Base-by-base conservation (phyloP, 2,797 vertebrate genomes). In the Melanotaenia maccullochi region DNA sequence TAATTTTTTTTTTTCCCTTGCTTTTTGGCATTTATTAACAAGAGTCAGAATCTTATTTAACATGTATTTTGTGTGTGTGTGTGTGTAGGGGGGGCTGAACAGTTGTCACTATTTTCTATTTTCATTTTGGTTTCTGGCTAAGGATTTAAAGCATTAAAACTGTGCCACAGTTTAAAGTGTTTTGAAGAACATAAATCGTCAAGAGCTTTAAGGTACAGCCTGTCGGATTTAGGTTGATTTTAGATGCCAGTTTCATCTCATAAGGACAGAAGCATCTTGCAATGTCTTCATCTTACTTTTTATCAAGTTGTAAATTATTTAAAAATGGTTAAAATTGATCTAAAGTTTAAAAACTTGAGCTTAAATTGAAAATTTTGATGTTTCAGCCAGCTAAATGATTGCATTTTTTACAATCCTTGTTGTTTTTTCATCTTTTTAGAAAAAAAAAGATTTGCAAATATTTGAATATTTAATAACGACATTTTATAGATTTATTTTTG, bases 1-100 rank as follows among this genome's bases (percentile, higher is more conserved):
- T 76, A 56, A 60, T 66, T 49, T 47, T 47, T 47, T 42, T 11
- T 11, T 62, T 72, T 79, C 60, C 28, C 76, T 12, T 66, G 69
- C 63, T 20, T 40, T 62, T 79, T 51, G 65, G 42, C 28, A 30
- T 5, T 11, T 20, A 2, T 32, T 55, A n/a, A n/a, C 28, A 30
- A 30, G 28, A 30, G 28, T 35, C 22, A n/a, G 40, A 1, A 18
- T 30, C 18, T 32, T 30, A 18, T 30, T 56, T 8, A 32, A 56
- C 3, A 55, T 7, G 9, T 25, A 25, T 4, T 4, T 14, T 12
- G 2, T 12, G 40, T 16, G 40, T 38, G 2, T 28, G 28, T 28
- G 28, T 30, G 28, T 30, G 3, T 9, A 38, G 9, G 9, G 35
- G 35, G 35, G 30, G 4, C 9, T 11, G 2, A 40, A 40, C 14